phyloP scores from a whole-genome alignment of 2,888 invertebrate species.

The Stegophylla sp. region DNA sequence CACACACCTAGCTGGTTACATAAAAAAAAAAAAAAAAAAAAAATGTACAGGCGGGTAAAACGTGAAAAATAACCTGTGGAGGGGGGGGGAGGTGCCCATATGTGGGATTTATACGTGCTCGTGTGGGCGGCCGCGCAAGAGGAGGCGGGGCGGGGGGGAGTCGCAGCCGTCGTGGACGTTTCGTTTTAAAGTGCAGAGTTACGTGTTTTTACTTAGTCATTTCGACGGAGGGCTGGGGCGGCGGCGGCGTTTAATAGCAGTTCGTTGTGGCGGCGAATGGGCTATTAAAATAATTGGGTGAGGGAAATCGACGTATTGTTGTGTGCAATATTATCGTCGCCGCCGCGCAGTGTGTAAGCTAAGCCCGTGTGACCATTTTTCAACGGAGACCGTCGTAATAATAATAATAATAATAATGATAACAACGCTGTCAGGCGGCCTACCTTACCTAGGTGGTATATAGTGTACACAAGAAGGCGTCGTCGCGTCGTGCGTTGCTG shows the following conservation, averaged over 20 bases:
- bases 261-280: constrained; percentile 22
- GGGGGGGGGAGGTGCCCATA: constrained; percentile 23
- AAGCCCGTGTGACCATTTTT: constrained; percentile 52
- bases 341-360: no score
- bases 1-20: not conserved
- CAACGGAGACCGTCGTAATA: constrained; percentile 38
- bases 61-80: not conserved
- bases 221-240: no score
- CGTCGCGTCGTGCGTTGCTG: no score
- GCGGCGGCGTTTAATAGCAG: constrained; percentile 29
- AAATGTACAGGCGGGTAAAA: constrained; percentile 14
- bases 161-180: not conserved
- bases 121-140: not conserved
- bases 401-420: no score
- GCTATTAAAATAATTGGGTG: constrained; percentile 48
- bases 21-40: no score
- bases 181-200: constrained; percentile 33
- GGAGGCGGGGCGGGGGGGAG: not conserved
- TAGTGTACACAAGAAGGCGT: constrained; percentile 31
- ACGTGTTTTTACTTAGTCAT: constrained; percentile 43
- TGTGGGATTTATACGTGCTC: not conserved
- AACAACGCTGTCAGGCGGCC: constrained; percentile 25
- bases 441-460: no score
- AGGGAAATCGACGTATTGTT: constrained; percentile 38
- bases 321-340: no score